Evolutionary conservation across 2,888 invertebrate genomes (phyloP).

Genomic region (Hartigia nigra): DNA sequence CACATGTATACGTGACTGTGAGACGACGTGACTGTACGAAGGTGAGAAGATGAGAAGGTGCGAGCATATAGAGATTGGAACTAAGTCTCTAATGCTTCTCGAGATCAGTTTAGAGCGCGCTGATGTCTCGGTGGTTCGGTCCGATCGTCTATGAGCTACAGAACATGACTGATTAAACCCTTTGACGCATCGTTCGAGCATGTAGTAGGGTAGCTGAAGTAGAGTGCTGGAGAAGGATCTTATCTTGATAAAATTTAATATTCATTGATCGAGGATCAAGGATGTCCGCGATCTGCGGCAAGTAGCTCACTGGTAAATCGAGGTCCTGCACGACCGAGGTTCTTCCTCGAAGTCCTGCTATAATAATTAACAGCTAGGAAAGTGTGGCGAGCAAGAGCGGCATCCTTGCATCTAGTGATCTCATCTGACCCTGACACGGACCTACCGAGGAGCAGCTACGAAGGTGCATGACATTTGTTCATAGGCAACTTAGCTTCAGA

Average conservation of each 20-base stretch:
- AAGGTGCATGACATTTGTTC: not conserved
- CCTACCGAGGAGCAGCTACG: not conserved
- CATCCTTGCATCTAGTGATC: constrained; percentile 50
- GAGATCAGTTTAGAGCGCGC: not conserved
- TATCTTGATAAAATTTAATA: not conserved
- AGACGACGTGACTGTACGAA: not conserved
- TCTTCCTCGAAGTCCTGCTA: constrained; percentile 17
- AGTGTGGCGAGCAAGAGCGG: constrained; percentile 1
- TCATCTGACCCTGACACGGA: constrained; percentile 49
- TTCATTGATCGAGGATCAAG: not conserved
- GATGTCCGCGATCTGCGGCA: not conserved
- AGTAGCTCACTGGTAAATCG: not conserved
- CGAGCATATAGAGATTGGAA: not conserved
- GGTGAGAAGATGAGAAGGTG: not conserved
- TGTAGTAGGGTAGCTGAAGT: not conserved
- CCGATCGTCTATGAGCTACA: not conserved
- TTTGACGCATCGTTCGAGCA: not conserved
- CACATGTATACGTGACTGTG: constrained; percentile 7
- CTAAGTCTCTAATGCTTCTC: not conserved
- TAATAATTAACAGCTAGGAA: not conserved
- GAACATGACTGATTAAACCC: not conserved
- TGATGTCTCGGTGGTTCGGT: no score
- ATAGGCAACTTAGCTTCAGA: not conserved
- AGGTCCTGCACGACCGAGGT: not conserved
- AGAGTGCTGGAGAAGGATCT: not conserved